Conservation (phyloP, 1,140 invertebrate species). For the Eufriesea mexicana region DNA sequence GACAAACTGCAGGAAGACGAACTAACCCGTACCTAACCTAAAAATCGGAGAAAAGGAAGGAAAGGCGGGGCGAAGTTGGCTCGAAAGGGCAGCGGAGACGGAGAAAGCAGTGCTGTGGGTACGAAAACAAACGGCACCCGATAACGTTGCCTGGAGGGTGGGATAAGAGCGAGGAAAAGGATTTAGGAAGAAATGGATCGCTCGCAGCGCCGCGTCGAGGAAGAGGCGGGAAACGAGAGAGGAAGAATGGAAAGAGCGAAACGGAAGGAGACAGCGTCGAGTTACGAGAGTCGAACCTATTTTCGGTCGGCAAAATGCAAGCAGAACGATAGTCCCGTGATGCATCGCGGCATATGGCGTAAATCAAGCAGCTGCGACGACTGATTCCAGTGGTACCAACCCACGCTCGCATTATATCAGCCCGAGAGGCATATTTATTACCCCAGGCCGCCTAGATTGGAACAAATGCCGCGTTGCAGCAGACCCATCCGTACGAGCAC, state of each 20-base stretch:
- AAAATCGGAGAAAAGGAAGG: not conserved
- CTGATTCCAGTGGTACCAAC: constrained; percentile 76
- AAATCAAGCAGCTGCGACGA: constrained; percentile 79
- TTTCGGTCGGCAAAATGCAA: constrained; percentile 74
- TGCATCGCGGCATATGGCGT: constrained; percentile 75
- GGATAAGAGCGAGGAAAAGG: constrained; percentile 56
- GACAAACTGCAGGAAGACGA: too few relatives aligned
- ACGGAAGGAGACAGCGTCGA: constrained; percentile 51
- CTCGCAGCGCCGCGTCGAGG: not conserved
- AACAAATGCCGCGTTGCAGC: constrained; percentile 71
- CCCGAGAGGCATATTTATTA: constrained; percentile 77
- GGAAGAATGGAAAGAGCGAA: constrained; percentile 15
- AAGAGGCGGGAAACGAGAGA: constrained; percentile 7
- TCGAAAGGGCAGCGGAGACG: constrained; percentile 28
- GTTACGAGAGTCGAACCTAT: constrained; percentile 69
- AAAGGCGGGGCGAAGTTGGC: too few relatives aligned
- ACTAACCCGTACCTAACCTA: too few relatives aligned
- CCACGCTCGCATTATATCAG: constrained; percentile 80
- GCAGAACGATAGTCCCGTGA: constrained; percentile 75
- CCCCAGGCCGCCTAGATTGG: constrained; percentile 71
- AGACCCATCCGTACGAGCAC: constrained; percentile 23
- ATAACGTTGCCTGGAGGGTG: constrained; percentile 22
- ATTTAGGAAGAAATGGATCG: constrained; percentile 49
- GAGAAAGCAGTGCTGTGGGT: constrained; percentile 31
- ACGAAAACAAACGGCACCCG: constrained; percentile 55